phyloP scores from a whole-genome alignment of 2,888 invertebrate species.

The Drosophila testacea region DNA sequence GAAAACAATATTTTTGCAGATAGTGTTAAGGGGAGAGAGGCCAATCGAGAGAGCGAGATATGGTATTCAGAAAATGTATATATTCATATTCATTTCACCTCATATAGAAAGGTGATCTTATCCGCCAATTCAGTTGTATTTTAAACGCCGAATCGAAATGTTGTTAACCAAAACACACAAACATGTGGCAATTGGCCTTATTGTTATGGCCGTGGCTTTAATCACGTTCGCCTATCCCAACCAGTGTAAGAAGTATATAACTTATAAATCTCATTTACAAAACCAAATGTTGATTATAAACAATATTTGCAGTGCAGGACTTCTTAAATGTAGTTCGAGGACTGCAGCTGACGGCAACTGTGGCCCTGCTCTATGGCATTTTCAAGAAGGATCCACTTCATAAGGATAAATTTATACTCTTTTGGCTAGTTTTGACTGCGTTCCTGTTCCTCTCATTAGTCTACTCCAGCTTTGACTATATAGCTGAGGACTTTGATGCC shows the following conservation, averaged over 20 bases:
- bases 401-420: constrained; percentile 20
- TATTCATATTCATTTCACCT: not conserved
- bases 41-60: not conserved
- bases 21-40: not conserved
- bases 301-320: not conserved
- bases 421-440: constrained; percentile 17
- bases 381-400: constrained; percentile 8
- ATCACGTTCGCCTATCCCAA: not conserved
- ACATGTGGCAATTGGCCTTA: constrained; percentile 10
- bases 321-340: not conserved
- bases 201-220: constrained; percentile 9
- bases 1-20: not conserved
- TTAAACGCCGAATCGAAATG: constrained; percentile 24
- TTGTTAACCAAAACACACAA: constrained; percentile 3
- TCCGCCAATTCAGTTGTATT: constrained; percentile 21
- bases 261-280: no score
- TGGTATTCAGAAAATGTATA: not conserved
- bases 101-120: not conserved
- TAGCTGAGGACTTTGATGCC: no score
- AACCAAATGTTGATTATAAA: no score
- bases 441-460: not conserved
- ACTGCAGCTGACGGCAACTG: constrained; percentile 16
- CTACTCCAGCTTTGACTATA: not conserved
- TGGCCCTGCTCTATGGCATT: constrained; percentile 5
- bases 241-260: no score